phyloP scores from a whole-genome alignment of 2,113 vertebrate genomes.

The Corythaeola cristata region DNA sequence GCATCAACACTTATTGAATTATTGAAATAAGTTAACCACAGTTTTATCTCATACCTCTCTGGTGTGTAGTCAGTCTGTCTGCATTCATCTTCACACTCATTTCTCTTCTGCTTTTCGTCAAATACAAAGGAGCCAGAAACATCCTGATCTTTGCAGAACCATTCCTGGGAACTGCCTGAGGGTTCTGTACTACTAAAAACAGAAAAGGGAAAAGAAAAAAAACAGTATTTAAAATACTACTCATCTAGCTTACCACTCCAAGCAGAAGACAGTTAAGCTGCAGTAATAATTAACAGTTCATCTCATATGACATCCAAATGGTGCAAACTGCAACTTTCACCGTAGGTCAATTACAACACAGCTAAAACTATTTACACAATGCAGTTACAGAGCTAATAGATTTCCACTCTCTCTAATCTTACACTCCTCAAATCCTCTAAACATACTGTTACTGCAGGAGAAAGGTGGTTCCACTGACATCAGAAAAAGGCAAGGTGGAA shows the following conservation, averaged over 20 bases:
- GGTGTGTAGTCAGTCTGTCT: background rate
- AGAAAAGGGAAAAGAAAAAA: background rate
- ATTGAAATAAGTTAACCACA: background rate
- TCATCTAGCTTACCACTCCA: background rate
- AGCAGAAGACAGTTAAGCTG: background rate
- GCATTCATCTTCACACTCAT: background rate
- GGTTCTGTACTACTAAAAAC: slow-evolving; percentile 35
- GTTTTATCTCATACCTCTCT: background rate
- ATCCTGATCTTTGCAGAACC: slow-evolving; percentile 3
- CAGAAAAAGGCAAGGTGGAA: background rate
- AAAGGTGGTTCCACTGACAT: background rate
- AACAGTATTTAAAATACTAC: background rate
- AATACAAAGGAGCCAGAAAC: background rate
- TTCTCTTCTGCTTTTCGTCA: background rate
- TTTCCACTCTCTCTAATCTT: background rate
- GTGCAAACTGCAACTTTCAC: background rate
- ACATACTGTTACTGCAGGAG: background rate
- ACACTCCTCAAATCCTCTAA: background rate
- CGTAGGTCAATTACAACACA: background rate
- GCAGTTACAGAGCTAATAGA: background rate
- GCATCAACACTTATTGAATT: background rate
- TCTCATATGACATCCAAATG: background rate
- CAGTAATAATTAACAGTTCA: background rate
- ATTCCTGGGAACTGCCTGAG: slow-evolving; percentile 23
- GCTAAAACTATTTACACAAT: background rate